A percentile compares a stretch with the other conserved stretches of the same genome.
These are phyloP conservation scores for Petaurus breviceps DNA, from an alignment of 2,113 vertebrate species.

Conservation along the genomic window DNA sequence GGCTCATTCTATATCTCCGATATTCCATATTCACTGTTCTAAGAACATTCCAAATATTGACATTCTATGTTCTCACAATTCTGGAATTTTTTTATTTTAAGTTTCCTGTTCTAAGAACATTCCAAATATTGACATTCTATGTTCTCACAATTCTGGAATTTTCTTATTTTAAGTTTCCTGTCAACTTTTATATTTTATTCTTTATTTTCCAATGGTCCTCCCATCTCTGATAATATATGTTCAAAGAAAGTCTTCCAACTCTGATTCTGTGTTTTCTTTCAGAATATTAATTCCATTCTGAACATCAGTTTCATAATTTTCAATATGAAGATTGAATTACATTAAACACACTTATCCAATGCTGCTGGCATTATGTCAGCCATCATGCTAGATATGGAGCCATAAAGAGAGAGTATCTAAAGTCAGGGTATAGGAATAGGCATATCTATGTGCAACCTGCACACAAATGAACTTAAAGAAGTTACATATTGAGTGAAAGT, in stretches of 20 bases:
- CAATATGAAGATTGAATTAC: not conserved
- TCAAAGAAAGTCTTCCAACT: not conserved
- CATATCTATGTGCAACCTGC: not conserved
- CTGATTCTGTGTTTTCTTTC: not conserved
- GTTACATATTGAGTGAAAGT: not conserved
- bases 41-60: no score
- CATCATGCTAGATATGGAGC: not conserved
- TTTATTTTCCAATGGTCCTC: no score
- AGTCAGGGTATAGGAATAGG: not conserved
- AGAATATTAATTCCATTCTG: not conserved
- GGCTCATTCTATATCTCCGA: no score
- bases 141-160: no score
- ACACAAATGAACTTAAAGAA: not conserved
- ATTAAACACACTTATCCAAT: not conserved
- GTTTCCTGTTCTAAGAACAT: no score
- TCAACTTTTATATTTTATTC: no score
- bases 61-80: no score
- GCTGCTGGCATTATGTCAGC: not conserved
- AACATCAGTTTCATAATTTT: not conserved
- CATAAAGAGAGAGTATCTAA: not conserved
- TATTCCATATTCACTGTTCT: no score
- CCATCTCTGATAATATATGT: not conserved
- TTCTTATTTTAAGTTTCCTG: no score
- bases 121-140: no score
- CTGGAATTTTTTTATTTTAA: no score